Evolutionary conservation across 2,888 invertebrate species (phyloP), one percentile per base, ranked within the genome.

Genomic region (Orchesella flavescens): DNA sequence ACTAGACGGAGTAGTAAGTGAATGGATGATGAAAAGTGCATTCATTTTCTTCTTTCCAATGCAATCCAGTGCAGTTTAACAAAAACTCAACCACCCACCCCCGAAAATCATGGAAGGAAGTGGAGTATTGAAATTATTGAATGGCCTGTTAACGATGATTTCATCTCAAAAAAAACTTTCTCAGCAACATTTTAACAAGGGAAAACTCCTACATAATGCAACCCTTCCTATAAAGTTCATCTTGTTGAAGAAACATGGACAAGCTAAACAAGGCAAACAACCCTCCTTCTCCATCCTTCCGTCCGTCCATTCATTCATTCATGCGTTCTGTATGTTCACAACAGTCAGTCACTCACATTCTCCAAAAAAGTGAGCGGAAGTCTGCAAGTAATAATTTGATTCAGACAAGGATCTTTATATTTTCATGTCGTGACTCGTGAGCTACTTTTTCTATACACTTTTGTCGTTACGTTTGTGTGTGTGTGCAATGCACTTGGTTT

Each of bases 321-420:
- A 82, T 75, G 75, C 81, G 80, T 80, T 74, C 73, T 73, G 66
- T 68, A 73, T 74, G 80, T 34, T 34, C 34, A 34, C 34, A 34
- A 4, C 34, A 72, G n/a, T n/a, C n/a, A n/a, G n/a, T n/a, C n/a
- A n/a, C 34, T 4, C 34, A 34, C 34, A 34, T 34, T 34, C 34
- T 34, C 34, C 34, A 34, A 34, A 80, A 80, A 73, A 74, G 80
- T 74, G 80, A 82, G 61, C 81, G 75, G 81, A 82, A 82, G 81
- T 75, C 69, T 82, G 75, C 34, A 75, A 82, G 75, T 82, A 82
- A 82, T 82, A 82, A 82, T 82, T 82, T 82, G 81, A 75, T 82
- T 82, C 75, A 69, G 81, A 82, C 81, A 82, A 82, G 75, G 75
- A 82, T 82, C 81, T 82, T 71, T 82, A 75, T 81, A 44, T 49